Evolutionary conservation across 2,888 invertebrate species (phyloP).

Genomic region (Drosophila kambysellisi): DNA sequence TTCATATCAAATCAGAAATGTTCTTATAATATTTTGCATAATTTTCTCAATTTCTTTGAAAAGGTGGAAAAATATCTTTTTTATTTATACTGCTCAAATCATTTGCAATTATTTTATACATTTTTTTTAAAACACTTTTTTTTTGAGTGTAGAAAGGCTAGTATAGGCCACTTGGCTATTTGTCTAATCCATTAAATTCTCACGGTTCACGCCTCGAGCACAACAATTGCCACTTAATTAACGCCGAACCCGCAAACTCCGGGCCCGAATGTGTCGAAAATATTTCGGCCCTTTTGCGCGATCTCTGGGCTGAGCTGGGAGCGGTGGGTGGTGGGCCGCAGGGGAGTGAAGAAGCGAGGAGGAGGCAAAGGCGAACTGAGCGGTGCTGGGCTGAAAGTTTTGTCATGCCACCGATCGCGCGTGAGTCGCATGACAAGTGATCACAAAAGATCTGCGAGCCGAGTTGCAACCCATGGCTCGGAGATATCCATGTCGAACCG

Average conservation of each 20-base stretch:
- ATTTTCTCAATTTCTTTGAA: background rate
- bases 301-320: background rate
- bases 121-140: background rate
- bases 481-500: conserved; percentile 72
- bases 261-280: conserved; percentile 61
- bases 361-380: background rate
- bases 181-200: conserved; percentile 79
- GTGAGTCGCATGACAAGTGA: conserved; percentile 80
- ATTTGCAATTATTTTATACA: background rate
- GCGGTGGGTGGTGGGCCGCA: background rate
- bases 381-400: conserved; percentile 73
- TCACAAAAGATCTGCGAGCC: conserved; percentile 40
- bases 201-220: conserved; percentile 69
- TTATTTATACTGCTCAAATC: background rate
- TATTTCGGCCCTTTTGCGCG: conserved; percentile 53
- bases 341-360: background rate
- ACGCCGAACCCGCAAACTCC: conserved; percentile 43
- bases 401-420: conserved; percentile 82
- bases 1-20: background rate
- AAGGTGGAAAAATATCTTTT: background rate
- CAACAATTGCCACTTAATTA: conserved; percentile 80
- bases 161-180: conserved; percentile 45
- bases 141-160: conserved; percentile 8
- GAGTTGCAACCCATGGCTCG: conserved; percentile 40
- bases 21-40: background rate